phyloP scores from a whole-genome alignment of 2,113 vertebrate genomes.

The Lepisosteus oculatus region DNA sequence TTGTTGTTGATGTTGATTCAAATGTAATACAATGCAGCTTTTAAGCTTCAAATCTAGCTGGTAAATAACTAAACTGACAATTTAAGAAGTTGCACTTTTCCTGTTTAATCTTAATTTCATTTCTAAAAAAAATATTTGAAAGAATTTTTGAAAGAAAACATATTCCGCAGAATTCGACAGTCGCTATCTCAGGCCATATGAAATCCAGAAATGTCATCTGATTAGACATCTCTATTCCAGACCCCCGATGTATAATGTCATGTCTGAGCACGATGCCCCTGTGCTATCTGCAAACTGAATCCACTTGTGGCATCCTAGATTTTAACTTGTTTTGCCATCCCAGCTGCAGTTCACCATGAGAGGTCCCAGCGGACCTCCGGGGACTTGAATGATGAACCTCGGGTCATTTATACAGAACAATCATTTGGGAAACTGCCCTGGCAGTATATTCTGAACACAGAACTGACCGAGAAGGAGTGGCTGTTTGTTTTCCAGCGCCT shows the following conservation, averaged over 20 bases:
- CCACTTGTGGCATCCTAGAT: constrained; percentile 29
- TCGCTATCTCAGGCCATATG: constrained; percentile 16
- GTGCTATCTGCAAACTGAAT: constrained; percentile 37
- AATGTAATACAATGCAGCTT: too few relatives aligned
- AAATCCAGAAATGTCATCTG: constrained; percentile 23
- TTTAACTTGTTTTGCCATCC: constrained; percentile 42
- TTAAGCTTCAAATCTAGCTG: too few relatives aligned
- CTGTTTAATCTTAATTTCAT: not conserved
- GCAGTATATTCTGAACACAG: constrained; percentile 43
- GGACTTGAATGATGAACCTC: constrained; percentile 5
- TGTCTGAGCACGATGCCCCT: constrained; percentile 48
- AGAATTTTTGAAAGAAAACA: too few relatives aligned
- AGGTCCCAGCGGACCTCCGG: constrained; percentile 1
- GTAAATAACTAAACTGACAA: constrained; percentile 21
- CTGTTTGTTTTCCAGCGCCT: constrained; percentile 41
- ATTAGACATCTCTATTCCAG: constrained; percentile 35
- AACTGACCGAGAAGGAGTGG: constrained; percentile 44
- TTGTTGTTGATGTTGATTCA: too few relatives aligned
- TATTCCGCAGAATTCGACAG: too few relatives aligned
- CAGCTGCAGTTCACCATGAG: constrained; percentile 35
- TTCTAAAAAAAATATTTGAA: not conserved
- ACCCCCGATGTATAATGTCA: constrained; percentile 52
- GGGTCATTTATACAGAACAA: constrained; percentile 6
- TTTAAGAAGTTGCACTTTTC: not conserved
- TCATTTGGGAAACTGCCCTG: constrained; percentile 2